Conservation (phyloP, 2,888 invertebrate genomes). For the Antheraea assamensis region DNA sequence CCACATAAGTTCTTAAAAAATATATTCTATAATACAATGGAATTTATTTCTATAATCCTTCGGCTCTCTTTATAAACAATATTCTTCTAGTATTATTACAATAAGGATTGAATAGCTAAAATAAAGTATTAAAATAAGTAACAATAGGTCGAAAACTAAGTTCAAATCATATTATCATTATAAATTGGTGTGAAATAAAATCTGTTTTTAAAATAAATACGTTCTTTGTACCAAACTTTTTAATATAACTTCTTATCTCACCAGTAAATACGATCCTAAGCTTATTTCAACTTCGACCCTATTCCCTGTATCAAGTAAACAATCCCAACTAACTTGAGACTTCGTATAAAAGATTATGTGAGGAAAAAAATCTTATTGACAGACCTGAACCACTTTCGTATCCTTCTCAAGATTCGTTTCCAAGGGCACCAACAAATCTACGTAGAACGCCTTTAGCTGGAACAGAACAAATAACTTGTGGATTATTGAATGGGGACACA, state of each 20-base stretch:
- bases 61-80: background rate
- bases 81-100: background rate
- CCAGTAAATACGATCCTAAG: constrained; percentile 48
- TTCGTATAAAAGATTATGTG: constrained; percentile 59
- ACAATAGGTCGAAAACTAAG: background rate
- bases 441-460: constrained; percentile 96
- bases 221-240: constrained; percentile 50
- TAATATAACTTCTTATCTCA: constrained; percentile 65
- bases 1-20: background rate
- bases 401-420: constrained; percentile 97
- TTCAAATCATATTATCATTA: background rate
- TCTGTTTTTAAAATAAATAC: constrained; percentile 25
- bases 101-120: background rate
- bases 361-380: constrained; percentile 58
- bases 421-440: constrained; percentile 94
- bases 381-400: constrained; percentile 95
- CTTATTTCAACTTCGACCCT: constrained; percentile 55
- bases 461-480: constrained; percentile 54
- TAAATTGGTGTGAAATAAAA: background rate
- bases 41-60: background rate
- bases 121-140: background rate
- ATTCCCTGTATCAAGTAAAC: constrained; percentile 58
- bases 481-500: constrained; percentile 39
- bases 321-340: constrained; percentile 50
- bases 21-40: background rate